Evolutionary conservation across 1,140 invertebrate species (phyloP).

Genomic region (Leptonema lineaticorne): DNA sequence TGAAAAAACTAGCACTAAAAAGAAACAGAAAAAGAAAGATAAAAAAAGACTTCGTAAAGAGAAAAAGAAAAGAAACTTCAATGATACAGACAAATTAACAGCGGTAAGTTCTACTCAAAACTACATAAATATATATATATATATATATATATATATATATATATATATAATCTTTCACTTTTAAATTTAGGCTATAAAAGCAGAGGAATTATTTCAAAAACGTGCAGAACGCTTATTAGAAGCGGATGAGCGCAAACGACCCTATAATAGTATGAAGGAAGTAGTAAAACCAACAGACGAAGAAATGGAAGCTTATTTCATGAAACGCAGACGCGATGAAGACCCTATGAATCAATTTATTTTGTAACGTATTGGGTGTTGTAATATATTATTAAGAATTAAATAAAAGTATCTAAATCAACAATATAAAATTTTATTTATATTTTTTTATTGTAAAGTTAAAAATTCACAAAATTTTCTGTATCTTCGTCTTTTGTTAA

Average conservation of each 20-base stretch:
- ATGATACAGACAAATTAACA: constrained; percentile 54
- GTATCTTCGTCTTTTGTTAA: too few species aligned
- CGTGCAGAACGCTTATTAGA: constrained; percentile 66
- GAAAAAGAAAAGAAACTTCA: constrained; percentile 57
- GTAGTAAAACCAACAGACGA: constrained; percentile 83
- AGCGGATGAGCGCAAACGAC: constrained; percentile 83
- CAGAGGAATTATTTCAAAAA: constrained; percentile 64
- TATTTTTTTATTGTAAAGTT: too few species aligned
- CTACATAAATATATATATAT: not conserved
- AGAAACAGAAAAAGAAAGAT: constrained; percentile 69
- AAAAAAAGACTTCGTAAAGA: constrained; percentile 59
- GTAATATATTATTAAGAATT: too few species aligned
- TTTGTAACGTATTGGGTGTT: too few species aligned
- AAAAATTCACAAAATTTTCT: too few species aligned
- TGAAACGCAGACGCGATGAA: constrained; percentile 80
- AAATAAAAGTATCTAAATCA: too few species aligned
- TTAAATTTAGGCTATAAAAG: constrained; percentile 60
- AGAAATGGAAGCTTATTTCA: constrained; percentile 91
- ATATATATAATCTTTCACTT: constrained; percentile 21
- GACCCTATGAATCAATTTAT: constrained; percentile 88
- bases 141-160: constrained; percentile 39
- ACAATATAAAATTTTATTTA: too few species aligned
- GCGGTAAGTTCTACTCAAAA: constrained; percentile 41
- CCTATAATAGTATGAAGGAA: constrained; percentile 89
- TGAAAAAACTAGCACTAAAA: constrained; percentile 62